Evolutionary conservation across 2,113 vertebrate species (phyloP), one percentile per base, ranked within the genome.

Genomic region (Henicopernis longicauda): DNA sequence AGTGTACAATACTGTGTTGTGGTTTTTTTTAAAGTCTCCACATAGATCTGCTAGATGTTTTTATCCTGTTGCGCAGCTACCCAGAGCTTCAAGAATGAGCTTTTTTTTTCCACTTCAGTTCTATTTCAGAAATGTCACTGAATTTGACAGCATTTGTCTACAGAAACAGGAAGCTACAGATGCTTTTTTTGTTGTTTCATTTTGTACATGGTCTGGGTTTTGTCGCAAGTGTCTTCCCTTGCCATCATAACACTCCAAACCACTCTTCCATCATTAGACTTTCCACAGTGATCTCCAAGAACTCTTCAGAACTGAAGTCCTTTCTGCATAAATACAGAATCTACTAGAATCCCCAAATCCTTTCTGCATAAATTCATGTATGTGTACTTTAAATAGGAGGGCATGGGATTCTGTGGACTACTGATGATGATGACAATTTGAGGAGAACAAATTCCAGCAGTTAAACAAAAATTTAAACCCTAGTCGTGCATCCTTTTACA

Each of bases 171-270:
- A 94, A 82, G 36, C 38, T 89, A 84, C 69, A 91, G 57, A 87
- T 87, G 65, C 61, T 94, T 91, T 94, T 91, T 63, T 42, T 16
- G 82, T 89, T 94, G 65, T 52, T 96, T 84, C 29, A 59, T 73
- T 89, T 45, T 65, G 36, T 26, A 65, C 40, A 79, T 58, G 73
- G 80, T 78, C 95, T 95, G 95, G 31, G 7, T 71, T 93, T 93
- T 94, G 73, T 90, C 93, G 93, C 31, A 29, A 79, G 49, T 49
- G 52, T 67, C 91, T 69, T 72, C 15, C 44, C 66, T 69, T 79
- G 22, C 57, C 76, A 44, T 86, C 61, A 19, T 40, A 93, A 82
- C 63, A 82, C 47, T 32, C 49, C 77, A 59, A 84, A 65, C 34
- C 21, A 59, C 47, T 44, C 59, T 63, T 94, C 61, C n/a, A 78